Evolutionary conservation across 2,888 invertebrate genomes (phyloP).

Genomic region (Ormyrus labotus): DNA sequence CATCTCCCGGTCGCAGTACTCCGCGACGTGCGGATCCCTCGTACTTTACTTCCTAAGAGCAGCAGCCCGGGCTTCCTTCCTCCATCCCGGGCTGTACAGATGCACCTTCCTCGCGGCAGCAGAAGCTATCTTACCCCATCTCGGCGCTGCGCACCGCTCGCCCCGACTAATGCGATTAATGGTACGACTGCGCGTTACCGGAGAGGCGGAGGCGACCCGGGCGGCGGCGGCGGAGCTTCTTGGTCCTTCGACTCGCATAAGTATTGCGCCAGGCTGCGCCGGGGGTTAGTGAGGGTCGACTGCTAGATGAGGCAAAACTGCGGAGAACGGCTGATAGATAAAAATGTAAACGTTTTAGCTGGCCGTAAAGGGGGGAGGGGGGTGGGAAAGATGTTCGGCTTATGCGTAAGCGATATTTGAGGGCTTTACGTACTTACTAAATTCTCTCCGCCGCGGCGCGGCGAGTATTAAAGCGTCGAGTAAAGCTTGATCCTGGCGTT

Average conservation of each 20-base stretch:
- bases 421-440: too few relatives aligned
- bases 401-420: too few relatives aligned
- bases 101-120: not conserved
- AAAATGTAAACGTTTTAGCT: not conserved
- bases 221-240: too few relatives aligned
- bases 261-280: too few relatives aligned
- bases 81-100: not conserved
- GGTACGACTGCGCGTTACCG: constrained; percentile 58
- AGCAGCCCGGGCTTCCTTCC: constrained; percentile 9
- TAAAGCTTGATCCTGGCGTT: too few relatives aligned
- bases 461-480: too few relatives aligned
- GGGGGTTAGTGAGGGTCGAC: too few relatives aligned
- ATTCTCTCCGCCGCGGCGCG: too few relatives aligned
- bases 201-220: not conserved
- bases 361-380: too few relatives aligned
- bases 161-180: constrained; percentile 71
- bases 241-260: too few relatives aligned
- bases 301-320: not conserved
- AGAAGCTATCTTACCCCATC: not conserved
- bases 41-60: not conserved
- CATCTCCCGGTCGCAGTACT: too few relatives aligned
- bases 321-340: not conserved
- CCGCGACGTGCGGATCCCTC: not conserved
- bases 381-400: too few relatives aligned
- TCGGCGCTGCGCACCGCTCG: constrained; percentile 51